phyloP scores from a whole-genome alignment of 2,888 invertebrate genomes.

The Chrysina gloriosa region DNA sequence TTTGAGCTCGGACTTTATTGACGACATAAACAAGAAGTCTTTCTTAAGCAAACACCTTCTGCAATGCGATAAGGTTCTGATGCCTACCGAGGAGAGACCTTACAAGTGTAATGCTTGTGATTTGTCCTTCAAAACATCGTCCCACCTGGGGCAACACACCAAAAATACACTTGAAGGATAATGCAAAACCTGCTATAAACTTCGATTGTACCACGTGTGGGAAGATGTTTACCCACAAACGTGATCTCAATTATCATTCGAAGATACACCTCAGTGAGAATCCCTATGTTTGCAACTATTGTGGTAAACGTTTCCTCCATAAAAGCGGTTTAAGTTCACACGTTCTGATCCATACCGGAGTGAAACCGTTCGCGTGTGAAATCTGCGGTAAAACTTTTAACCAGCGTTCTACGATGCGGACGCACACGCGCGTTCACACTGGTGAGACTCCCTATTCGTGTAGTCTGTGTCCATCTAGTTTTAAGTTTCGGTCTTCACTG shows the following conservation, averaged over 20 bases:
- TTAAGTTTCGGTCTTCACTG: conserved; percentile 7
- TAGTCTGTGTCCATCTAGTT: background rate
- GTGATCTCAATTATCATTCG: background rate
- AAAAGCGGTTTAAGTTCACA: conserved; percentile 7
- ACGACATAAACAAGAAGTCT: background rate
- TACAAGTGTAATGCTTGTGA: conserved; percentile 7
- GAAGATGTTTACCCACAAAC: conserved; percentile 4
- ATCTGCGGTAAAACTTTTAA: conserved; percentile 9
- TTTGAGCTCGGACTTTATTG: background rate
- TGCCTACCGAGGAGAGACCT: background rate
- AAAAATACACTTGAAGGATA: background rate
- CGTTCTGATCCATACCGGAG: conserved; percentile 4
- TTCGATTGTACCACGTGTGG: background rate
- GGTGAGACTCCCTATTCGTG: conserved; percentile 16
- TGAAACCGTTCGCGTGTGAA: conserved; percentile 18
- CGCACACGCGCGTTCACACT: conserved; percentile 17
- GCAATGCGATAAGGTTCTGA: background rate
- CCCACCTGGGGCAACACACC: background rate
- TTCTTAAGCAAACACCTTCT: background rate
- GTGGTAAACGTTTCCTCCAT: conserved; percentile 9
- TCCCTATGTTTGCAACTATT: conserved; percentile 2
- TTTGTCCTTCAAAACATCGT: background rate
- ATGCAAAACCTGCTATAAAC: background rate
- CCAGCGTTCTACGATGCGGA: background rate
- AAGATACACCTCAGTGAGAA: background rate